phyloP scores from a whole-genome alignment of 2,113 vertebrate species.

The Apaloderma vittatum region DNA sequence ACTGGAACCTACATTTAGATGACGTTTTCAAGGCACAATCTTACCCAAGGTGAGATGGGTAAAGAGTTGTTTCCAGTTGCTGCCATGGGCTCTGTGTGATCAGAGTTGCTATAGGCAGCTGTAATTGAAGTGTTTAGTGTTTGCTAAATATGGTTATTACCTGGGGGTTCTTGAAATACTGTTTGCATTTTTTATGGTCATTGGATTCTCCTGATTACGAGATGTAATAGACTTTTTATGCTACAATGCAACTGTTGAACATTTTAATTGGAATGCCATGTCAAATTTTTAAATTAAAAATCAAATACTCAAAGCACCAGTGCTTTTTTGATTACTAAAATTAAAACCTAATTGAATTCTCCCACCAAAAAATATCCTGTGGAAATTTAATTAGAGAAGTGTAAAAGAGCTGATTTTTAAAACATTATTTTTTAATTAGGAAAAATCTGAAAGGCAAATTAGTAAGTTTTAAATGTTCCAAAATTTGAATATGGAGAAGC shows the following conservation, averaged over 20 bases:
- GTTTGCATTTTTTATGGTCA: slow-evolving; percentile 70
- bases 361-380: slow-evolving; percentile 76
- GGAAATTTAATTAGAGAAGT: slow-evolving; percentile 83
- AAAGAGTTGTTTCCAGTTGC: background rate
- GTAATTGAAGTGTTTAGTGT: slow-evolving; percentile 69
- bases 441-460: slow-evolving; percentile 80
- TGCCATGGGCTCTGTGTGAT: slow-evolving; percentile 10
- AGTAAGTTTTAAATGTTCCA: slow-evolving; percentile 54
- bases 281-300: slow-evolving; percentile 81
- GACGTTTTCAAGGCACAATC: background rate
- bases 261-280: slow-evolving; percentile 77
- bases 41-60: background rate
- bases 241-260: slow-evolving; percentile 51
- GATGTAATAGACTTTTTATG: slow-evolving; percentile 67
- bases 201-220: slow-evolving; percentile 34
- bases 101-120: slow-evolving; percentile 32
- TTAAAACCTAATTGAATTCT: slow-evolving; percentile 85
- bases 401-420: slow-evolving; percentile 74
- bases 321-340: slow-evolving; percentile 80
- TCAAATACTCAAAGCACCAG: slow-evolving; percentile 79
- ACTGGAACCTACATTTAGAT: background rate
- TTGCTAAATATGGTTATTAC: slow-evolving; percentile 70
- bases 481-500: slow-evolving; percentile 47
- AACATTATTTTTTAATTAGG: slow-evolving; percentile 77
- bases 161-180: slow-evolving; percentile 68